Evolutionary conservation across 2,797 vertebrate species (phyloP).

Genomic region (Myotis vivesi): DNA sequence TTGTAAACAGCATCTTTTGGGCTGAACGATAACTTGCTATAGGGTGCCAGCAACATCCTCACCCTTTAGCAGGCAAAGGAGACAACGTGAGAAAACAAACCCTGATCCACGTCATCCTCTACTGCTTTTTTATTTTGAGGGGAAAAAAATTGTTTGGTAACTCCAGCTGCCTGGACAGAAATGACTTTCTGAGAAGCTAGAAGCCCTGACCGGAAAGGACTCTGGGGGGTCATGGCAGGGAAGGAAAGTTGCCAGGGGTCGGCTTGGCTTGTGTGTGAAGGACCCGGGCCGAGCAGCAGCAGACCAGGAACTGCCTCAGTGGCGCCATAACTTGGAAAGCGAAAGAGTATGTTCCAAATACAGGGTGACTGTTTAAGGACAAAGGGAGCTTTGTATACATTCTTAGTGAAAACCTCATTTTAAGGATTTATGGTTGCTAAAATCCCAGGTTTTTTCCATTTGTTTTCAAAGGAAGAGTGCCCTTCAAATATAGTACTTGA

Average conservation of each 20-base stretch:
- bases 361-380: neutral
- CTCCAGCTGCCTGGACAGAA: constrained; percentile 74
- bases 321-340: constrained; percentile 52
- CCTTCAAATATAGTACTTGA: neutral
- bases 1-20: neutral
- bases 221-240: constrained; percentile 71
- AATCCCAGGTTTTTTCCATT: neutral
- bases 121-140: constrained; percentile 56
- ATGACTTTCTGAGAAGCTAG: constrained; percentile 73
- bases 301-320: constrained; percentile 53
- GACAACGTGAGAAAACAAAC: neutral
- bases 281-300: rapidly evolving
- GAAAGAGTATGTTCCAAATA: neutral
- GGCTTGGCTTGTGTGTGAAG: neutral
- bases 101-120: neutral
- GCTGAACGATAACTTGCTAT: neutral
- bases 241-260: constrained; percentile 67
- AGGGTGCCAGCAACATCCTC: neutral
- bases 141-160: constrained; percentile 72
- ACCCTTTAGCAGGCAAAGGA: neutral
- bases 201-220: constrained; percentile 74
- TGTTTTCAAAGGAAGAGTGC: constrained; percentile 4
- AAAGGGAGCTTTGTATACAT: neutral
- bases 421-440: neutral
- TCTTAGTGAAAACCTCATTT: constrained; percentile 21